Evolutionary conservation across 2,113 vertebrate genomes (phyloP).

Genomic region (Myotis yumanensis): DNA sequence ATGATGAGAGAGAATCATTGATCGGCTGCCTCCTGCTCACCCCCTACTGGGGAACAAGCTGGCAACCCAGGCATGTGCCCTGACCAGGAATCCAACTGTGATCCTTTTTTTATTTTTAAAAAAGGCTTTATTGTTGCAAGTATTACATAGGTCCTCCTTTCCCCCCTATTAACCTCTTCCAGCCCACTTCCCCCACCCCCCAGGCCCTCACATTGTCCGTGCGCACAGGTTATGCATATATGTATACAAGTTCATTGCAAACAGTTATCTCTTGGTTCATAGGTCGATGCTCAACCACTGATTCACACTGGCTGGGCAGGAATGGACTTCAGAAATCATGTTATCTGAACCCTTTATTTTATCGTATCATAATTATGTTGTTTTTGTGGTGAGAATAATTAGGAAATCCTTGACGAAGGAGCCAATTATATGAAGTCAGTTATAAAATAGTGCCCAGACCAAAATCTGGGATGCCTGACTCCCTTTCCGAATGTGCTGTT

Average conservation of each 20-base stretch:
- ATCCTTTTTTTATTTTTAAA: not conserved
- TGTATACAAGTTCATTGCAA: too few species aligned
- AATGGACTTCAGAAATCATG: not conserved
- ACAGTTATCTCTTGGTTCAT: too few species aligned
- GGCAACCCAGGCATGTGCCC: not conserved
- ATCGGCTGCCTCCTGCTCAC: not conserved
- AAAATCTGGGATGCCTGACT: not conserved
- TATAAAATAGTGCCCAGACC: not conserved
- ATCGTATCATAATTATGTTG: not conserved
- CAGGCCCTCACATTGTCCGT: too few species aligned
- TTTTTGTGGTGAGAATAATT: not conserved
- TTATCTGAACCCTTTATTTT: not conserved
- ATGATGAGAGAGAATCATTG: not conserved
- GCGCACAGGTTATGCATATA: too few species aligned
- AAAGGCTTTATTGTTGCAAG: too few species aligned
- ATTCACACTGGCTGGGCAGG: too few species aligned
- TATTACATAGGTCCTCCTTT: too few species aligned
- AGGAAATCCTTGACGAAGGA: not conserved
- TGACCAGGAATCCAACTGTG: not conserved
- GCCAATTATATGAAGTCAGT: not conserved
- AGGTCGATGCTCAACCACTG: too few species aligned
- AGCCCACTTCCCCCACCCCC: too few species aligned
- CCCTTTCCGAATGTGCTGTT: not conserved
- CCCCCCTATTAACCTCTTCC: too few species aligned
- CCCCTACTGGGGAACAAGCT: not conserved